Evolutionary conservation across 2,888 invertebrate species (phyloP).

Genomic region (Brachyptera putata): DNA sequence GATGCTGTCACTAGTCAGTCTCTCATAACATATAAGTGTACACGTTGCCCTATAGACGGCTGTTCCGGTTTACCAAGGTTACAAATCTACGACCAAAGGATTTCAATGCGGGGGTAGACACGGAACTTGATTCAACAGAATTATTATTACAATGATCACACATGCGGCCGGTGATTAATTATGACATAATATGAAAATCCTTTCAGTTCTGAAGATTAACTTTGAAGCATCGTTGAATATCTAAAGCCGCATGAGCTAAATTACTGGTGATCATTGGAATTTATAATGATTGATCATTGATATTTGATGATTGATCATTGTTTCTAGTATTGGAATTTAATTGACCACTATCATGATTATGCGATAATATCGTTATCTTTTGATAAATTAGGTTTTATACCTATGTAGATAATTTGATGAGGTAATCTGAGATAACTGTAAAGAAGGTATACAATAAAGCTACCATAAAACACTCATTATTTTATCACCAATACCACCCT

Average conservation of each 20-base stretch:
- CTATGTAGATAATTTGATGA: too few relatives aligned
- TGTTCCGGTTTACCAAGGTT: too few relatives aligned
- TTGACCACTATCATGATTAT: neutral
- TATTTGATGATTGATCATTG: neutral
- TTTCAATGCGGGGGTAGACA: constrained; percentile 14
- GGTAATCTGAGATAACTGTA: too few relatives aligned
- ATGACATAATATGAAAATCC: constrained; percentile 1
- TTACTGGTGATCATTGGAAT: neutral
- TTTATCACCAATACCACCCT: too few relatives aligned
- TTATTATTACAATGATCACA: constrained; percentile 11
- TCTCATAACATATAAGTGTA: too few relatives aligned
- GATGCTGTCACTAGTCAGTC: too few relatives aligned
- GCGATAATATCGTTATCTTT: too few relatives aligned
- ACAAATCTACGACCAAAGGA: too few relatives aligned
- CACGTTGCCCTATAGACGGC: too few relatives aligned
- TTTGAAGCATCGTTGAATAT: neutral
- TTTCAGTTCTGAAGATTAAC: neutral
- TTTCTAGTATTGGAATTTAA: neutral
- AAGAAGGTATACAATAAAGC: too few relatives aligned
- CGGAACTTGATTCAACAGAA: neutral
- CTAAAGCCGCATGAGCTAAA: neutral
- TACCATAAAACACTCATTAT: too few relatives aligned
- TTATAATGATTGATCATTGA: constrained; percentile 8
- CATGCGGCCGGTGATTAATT: neutral
- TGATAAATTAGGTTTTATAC: too few relatives aligned